Conservation (phyloP, 1,140 invertebrate species). For the Agrypnia vestita region DNA sequence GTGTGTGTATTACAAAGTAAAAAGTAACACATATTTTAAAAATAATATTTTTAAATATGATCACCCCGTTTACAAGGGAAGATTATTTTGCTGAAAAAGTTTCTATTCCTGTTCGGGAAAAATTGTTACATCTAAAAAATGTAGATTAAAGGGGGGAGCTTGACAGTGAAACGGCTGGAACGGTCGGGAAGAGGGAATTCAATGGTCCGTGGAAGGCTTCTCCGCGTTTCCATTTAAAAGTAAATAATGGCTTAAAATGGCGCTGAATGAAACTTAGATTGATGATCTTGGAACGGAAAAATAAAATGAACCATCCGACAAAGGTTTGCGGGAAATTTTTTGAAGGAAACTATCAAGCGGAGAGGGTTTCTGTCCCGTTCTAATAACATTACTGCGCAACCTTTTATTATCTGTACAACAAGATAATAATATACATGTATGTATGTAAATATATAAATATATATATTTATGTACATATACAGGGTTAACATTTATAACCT, state of each 20-base stretch:
- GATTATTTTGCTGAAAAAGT: slow-evolving; percentile 22
- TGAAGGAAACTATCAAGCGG: too few relatives aligned
- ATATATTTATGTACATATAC: too few relatives aligned
- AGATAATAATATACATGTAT: too few relatives aligned
- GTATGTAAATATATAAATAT: too few relatives aligned
- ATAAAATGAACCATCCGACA: slow-evolving; percentile 27
- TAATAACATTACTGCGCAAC: too few relatives aligned
- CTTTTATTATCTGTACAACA: too few relatives aligned
- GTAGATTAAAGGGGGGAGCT: slow-evolving; percentile 25
- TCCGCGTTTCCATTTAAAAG: slow-evolving; percentile 38
- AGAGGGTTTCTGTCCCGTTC: too few relatives aligned
- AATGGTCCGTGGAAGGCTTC: slow-evolving; percentile 36
- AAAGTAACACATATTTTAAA: too few relatives aligned
- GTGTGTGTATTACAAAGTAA: too few relatives aligned
- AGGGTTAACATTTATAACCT: too few relatives aligned
- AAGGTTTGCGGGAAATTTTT: too few relatives aligned
- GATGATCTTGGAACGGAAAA: slow-evolving; percentile 17
- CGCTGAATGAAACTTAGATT: slow-evolving; percentile 41
- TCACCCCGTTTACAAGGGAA: slow-evolving; percentile 1
- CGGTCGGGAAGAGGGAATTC: slow-evolving; percentile 31
- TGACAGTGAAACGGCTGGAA: slow-evolving; percentile 38
- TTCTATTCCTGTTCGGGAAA: slow-evolving; percentile 1
- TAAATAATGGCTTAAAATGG: slow-evolving; percentile 43
- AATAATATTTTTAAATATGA: neutral
- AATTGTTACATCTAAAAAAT: slow-evolving; percentile 36